Base-by-base conservation (phyloP, 2,797 vertebrate species). In the Rhinoraja longicauda region DNA sequence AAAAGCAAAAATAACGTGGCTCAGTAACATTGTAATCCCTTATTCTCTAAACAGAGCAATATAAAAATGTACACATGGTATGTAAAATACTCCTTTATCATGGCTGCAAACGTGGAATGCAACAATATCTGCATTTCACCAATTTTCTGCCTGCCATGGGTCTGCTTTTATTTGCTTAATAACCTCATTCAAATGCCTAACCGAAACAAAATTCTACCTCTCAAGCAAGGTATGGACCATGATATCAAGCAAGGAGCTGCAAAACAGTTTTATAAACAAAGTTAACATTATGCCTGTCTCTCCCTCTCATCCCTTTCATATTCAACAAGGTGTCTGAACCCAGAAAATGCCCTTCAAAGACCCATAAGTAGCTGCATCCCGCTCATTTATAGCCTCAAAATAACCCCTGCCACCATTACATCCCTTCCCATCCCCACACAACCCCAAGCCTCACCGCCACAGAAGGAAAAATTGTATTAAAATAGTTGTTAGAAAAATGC, bases 81-180 rank as follows among this genome's bases (percentile, higher is more conserved):
- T 2, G 12, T 73, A 92, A 92, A 57, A 57, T 62, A 59, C 53
- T 62, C 24, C 57, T 29, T 26, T n/a, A 86, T 70, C 21, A 57
- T 57, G 70, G 21, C 53, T 91, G 36, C 39, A 70, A 73, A 15
- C 29, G 39, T 73, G 26, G 21, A 45, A 15, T 91, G 67, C 72
- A 39, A 53, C 73, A 73, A 72, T 73, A 72, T 32, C 2, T 39
- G 4, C 12, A 8, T 53, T 29, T 53, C 17, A 26, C 36, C 29
- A 29, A 13, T 75, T 72, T 92, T n/a, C n/a, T 79, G 13, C 39
- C 70, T 75, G 45, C 6, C 70, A 92, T 2, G 90, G 12, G 26
- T 53, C 70, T 92, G 39, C 24, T 75, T 75, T 73, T 92, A 92
- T 75, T n/a, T 92, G 8, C 70, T 92, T 12, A 75, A 92, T 12